Evolutionary conservation across 2,888 invertebrate species (phyloP).

Genomic region (Lordiphosa fenestrarum): DNA sequence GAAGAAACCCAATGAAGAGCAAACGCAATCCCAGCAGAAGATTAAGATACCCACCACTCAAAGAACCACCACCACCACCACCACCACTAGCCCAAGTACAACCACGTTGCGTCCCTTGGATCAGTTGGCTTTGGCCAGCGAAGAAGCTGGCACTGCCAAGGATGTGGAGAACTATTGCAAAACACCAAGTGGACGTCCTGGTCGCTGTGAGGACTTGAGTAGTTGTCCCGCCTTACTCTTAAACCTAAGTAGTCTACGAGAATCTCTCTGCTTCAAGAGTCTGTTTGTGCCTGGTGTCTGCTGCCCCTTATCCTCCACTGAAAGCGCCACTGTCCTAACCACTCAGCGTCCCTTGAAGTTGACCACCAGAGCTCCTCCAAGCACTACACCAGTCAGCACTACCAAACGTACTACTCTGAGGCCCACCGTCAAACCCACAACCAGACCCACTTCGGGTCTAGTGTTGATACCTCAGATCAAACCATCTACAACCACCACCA

Average conservation of each 20-base stretch:
- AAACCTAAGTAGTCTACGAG: constrained; percentile 89
- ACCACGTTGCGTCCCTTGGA: constrained; percentile 54
- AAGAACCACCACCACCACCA: constrained; percentile 64
- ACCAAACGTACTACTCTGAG: constrained; percentile 26
- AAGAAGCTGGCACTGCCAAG: constrained; percentile 80
- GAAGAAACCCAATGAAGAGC: constrained; percentile 74
- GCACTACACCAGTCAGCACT: constrained; percentile 66
- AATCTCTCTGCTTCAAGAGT: constrained; percentile 94
- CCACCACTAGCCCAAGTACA: constrained; percentile 2
- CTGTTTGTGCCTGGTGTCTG: constrained; percentile 95
- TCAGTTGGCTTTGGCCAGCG: constrained; percentile 78
- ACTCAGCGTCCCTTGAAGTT: constrained; percentile 76
- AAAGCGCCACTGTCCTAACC: constrained; percentile 73
- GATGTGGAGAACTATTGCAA: constrained; percentile 86
- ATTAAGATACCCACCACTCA: constrained; percentile 68
- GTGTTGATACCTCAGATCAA: constrained; percentile 79
- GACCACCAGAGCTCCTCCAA: constrained; percentile 73
- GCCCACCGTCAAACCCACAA: constrained; percentile 59
- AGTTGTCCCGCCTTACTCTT: constrained; percentile 92
- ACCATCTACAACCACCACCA: constrained; percentile 81
- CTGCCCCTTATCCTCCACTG: constrained; percentile 84
- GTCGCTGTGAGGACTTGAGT: constrained; percentile 92
- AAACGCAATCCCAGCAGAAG: constrained; percentile 56
- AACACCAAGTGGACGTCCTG: constrained; percentile 89
- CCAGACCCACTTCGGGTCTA: constrained; percentile 64